Evolutionary conservation across 2,113 vertebrate genomes (phyloP), one percentile per base, ranked within the genome.

Genomic region (Leptosomus discolor): DNA sequence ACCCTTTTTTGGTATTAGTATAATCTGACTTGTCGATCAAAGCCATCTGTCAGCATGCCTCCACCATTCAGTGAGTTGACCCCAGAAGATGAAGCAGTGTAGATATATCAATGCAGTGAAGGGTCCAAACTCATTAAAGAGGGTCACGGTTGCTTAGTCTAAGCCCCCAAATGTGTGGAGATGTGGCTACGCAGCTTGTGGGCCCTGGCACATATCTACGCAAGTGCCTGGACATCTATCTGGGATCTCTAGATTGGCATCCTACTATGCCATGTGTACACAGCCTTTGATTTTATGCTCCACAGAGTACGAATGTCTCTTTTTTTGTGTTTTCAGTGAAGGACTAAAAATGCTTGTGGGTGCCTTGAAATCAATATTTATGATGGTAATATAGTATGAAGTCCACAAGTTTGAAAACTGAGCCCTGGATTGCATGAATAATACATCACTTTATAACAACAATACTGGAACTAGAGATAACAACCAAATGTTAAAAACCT

Each of bases 341-440:
- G 63, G 75, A 58, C 78, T 95, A 46, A 93, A 96, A 93, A 88
- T 84, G 88, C 37, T 93, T 94, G 32, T 94, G 90, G 95, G 78
- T 97, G 92, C 78, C 75, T 92, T 94, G 95, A 93, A 95, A 95
- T 96, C 88, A 92, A 83, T 97, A 96, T 97, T 97, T 97, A 95
- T 94, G 71, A 83, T 83, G 50, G 57, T 86, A 96, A 93, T 96
- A 86, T 70, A 65, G 67, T 69, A 90, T 43, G 71, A 86, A 94
- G 82, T 92, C 82, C 87, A 93, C 85, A 94, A 95, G 82, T 95
- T 95, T 93, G 96, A 93, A 97, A 96, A 95, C 24, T 85, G 88
- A 96, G 58, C 88, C n/a, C 63, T 83, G 79, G 41, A 83, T 92
- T 83, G 29, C 85, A 96, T 96, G 83, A 96, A 96, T 97, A 95